Percentiles rank a stretch among this genome's conserved stretches.
Conservation (phyloP, 2,888 invertebrate genomes). For the Heliconius charithonia region DNA sequence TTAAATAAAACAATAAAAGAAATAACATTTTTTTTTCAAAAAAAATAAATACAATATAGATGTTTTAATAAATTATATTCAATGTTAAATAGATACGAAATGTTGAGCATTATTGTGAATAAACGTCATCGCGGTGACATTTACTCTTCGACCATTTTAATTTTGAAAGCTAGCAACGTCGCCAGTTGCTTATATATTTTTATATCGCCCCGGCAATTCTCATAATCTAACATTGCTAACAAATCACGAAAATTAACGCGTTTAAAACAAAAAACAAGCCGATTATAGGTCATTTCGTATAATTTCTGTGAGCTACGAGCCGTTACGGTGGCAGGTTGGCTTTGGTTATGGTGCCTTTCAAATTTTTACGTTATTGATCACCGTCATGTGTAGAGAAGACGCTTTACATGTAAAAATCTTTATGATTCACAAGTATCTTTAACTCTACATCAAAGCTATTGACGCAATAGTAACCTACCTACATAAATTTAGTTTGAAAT, state of each 20-base stretch:
- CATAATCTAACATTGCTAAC: slow-evolving; percentile 73
- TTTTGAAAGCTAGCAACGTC: slow-evolving; percentile 56
- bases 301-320: slow-evolving; percentile 75
- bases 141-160: slow-evolving; percentile 57
- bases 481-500: slow-evolving; percentile 42
- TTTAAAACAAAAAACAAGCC: slow-evolving; percentile 77
- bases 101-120: slow-evolving; percentile 63
- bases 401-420: slow-evolving; percentile 57
- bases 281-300: slow-evolving; percentile 77
- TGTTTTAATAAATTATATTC: slow-evolving; percentile 32
- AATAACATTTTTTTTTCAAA: neutral
- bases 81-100: slow-evolving; percentile 59
- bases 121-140: slow-evolving; percentile 65
- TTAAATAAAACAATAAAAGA: slow-evolving; percentile 7
- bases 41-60: neutral
- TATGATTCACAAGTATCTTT: slow-evolving; percentile 59
- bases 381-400: slow-evolving; percentile 64
- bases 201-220: slow-evolving; percentile 63
- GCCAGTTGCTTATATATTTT: slow-evolving; percentile 68
- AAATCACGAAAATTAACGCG: slow-evolving; percentile 77
- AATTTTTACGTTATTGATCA: slow-evolving; percentile 65
- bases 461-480: slow-evolving; percentile 40
- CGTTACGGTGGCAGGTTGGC: slow-evolving; percentile 63
- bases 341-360: slow-evolving; percentile 71
- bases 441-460: slow-evolving; percentile 48